Base-by-base conservation (phyloP, 2,888 invertebrate species). In the Villa cingulata region DNA sequence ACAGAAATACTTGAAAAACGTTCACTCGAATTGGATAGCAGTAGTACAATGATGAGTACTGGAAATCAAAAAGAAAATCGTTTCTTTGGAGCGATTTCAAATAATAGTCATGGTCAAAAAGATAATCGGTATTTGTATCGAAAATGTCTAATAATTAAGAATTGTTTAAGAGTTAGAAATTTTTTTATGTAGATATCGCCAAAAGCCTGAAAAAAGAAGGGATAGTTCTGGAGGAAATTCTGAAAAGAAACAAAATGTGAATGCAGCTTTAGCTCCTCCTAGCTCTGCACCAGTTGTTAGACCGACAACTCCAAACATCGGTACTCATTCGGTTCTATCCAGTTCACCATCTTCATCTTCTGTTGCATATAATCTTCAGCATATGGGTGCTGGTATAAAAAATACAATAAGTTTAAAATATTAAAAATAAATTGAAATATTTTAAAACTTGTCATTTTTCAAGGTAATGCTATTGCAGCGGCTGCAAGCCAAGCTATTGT, bases 401-500 rank as follows among this genome's bases (percentile, higher is more conserved):
- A 32, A 45, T 10, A 27, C 5, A 34, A 34, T 14, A 34, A 38
- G n/a, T 29, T 43, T n/a, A 29, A 38, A 16, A 20, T 10, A n/a
- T n/a, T n/a, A n/a, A n/a, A n/a, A n/a, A n/a, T n/a, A n/a, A n/a
- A n/a, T n/a, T n/a, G n/a, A n/a, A n/a, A n/a, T n/a, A n/a, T n/a
- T n/a, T n/a, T n/a, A n/a, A n/a, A n/a, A n/a, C n/a, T n/a, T n/a
- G n/a, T n/a, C n/a, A 18, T 19, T n/a, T 23, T 36, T 39, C 3
- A 16, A 49, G 77, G 83, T 47, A 86, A 85, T 59, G 89, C 92
- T 1, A 89, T 95, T 48, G 86, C 85, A 0, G 90, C 87, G 0
- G 94, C 95, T 1, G 95, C 94, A 1, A 91, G 91, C 19, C 92
- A 95, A 65, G 95, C 95, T 0, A 94, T 96, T 51, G 92, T 89